Conservation (phyloP, 2,888 invertebrate genomes). For the Aelia acuminata region DNA sequence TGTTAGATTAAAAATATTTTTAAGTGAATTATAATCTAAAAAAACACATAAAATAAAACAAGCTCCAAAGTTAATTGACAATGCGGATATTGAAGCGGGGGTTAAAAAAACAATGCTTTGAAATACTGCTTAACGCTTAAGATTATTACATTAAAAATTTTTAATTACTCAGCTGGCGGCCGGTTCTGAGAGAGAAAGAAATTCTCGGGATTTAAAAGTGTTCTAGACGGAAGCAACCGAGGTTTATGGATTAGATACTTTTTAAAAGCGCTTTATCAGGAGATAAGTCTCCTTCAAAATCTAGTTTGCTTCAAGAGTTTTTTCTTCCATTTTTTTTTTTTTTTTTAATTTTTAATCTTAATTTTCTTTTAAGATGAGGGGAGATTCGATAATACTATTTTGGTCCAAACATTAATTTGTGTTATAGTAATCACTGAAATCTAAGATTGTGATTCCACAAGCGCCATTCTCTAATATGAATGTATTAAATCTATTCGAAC, state of each 20-base stretch:
- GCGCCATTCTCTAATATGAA: no score
- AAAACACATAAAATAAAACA: not conserved
- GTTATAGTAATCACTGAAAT: no score
- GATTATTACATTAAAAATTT: not conserved
- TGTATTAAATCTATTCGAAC: no score
- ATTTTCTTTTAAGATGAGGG: not conserved
- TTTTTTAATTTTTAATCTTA: not conserved
- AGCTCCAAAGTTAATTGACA: not conserved
- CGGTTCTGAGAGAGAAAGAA: not conserved
- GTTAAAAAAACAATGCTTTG: not conserved
- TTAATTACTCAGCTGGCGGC: not conserved
- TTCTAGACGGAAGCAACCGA: not conserved
- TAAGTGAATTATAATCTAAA: constrained; percentile 18
- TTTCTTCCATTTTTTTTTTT: not conserved
- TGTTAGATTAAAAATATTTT: not conserved
- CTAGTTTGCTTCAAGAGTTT: not conserved
- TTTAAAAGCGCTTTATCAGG: not conserved
- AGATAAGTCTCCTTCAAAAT: not conserved
- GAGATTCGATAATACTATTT: not conserved
- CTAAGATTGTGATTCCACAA: no score
- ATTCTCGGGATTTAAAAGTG: not conserved
- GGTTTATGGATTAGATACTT: not conserved
- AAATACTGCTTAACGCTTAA: not conserved
- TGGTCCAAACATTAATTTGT: no score
- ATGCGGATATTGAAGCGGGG: not conserved